Evolutionary conservation across 2,113 vertebrate genomes (phyloP).

Genomic region (Ophiodon elongatus): DNA sequence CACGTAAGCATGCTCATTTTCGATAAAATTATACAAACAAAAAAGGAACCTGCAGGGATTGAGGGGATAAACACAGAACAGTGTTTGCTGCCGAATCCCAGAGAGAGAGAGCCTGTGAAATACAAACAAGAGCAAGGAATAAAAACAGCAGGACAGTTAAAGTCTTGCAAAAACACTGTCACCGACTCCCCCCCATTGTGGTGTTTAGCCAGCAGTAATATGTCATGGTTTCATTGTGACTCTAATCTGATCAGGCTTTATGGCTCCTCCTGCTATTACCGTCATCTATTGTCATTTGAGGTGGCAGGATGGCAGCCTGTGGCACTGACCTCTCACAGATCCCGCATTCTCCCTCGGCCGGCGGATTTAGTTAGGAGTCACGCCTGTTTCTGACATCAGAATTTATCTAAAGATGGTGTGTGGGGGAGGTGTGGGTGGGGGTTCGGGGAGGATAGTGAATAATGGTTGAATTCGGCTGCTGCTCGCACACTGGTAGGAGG

Average conservation of each 20-base stretch:
- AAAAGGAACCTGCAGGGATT: slow-evolving; percentile 33
- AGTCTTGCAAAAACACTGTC: slow-evolving; percentile 63
- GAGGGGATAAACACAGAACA: slow-evolving; percentile 51
- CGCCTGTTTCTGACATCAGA: slow-evolving; percentile 67
- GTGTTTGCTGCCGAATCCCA: slow-evolving; percentile 22
- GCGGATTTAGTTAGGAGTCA: slow-evolving; percentile 64
- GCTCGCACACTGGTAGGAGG: slow-evolving; percentile 10
- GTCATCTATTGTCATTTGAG: slow-evolving; percentile 81
- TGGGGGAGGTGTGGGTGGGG: no score
- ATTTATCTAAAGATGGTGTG: slow-evolving; percentile 53
- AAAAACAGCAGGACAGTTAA: slow-evolving; percentile 69
- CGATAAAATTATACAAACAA: slow-evolving; percentile 59
- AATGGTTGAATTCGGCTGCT: slow-evolving; percentile 39
- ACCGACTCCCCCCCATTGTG: slow-evolving; percentile 66
- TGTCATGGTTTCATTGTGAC: slow-evolving; percentile 77
- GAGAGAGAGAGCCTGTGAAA: slow-evolving; percentile 46
- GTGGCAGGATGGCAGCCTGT: slow-evolving; percentile 72
- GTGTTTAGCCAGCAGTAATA: slow-evolving; percentile 75
- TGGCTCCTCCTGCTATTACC: slow-evolving; percentile 75
- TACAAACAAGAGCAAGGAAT: slow-evolving; percentile 63
- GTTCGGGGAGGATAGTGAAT: background rate
- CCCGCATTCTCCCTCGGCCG: slow-evolving; percentile 42
- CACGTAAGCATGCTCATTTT: slow-evolving; percentile 58
- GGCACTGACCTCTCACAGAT: slow-evolving; percentile 71
- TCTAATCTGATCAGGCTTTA: slow-evolving; percentile 81